These are phyloP conservation scores for Drosophila picticornis DNA, from an alignment of 2,888 invertebrate genomes.

Conservation along the genomic window DNA sequence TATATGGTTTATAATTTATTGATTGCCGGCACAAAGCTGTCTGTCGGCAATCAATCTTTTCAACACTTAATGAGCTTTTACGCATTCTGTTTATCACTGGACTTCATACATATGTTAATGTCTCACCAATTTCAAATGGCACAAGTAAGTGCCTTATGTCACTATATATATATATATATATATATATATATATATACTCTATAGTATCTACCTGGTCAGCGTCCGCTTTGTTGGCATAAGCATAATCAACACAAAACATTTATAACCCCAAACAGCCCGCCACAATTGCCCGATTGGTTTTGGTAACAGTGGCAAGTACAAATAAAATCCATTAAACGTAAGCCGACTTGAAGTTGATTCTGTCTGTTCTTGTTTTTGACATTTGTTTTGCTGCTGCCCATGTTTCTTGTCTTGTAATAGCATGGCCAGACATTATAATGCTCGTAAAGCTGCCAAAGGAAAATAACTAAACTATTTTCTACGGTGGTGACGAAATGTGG, in stretches of 20 bases:
- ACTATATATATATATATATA: not conserved
- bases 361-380: slow-evolving; percentile 17
- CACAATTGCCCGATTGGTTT: slow-evolving; percentile 12
- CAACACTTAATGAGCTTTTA: slow-evolving; percentile 10
- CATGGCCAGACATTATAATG: slow-evolving; percentile 31
- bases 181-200: not conserved
- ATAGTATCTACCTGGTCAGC: slow-evolving; percentile 8
- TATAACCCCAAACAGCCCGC: not conserved
- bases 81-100: not conserved
- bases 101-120: slow-evolving; percentile 7
- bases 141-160: slow-evolving; percentile 16
- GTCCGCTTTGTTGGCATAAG: slow-evolving; percentile 20
- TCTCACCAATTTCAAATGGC: slow-evolving; percentile 13
- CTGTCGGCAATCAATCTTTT: slow-evolving; percentile 21
- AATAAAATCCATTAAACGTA: slow-evolving; percentile 78
- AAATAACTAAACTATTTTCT: slow-evolving; percentile 34
- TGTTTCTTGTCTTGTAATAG: slow-evolving; percentile 28
- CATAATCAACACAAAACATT: slow-evolving; percentile 38
- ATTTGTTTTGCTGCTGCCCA: slow-evolving; percentile 18
- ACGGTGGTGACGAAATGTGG: slow-evolving; percentile 26
- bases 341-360: slow-evolving; percentile 57
- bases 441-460: slow-evolving; percentile 41
- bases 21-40: slow-evolving; percentile 5
- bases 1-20: not conserved
- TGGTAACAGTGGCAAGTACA: slow-evolving; percentile 69